phyloP scores from a whole-genome alignment of 2,797 vertebrate species.

The Anas flavirostris region DNA sequence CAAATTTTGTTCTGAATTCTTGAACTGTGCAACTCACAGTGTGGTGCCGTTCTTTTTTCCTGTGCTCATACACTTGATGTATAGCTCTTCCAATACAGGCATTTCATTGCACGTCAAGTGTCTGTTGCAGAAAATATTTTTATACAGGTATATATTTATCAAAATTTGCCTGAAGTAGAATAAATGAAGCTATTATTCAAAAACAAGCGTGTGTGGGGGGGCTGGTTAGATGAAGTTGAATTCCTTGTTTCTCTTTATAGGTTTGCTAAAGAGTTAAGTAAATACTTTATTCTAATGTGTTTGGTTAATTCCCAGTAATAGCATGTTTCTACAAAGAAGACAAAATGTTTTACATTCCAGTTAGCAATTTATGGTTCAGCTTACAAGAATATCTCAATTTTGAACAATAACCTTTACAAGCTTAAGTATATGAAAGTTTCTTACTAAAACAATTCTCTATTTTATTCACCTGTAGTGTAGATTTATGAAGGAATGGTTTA shows the following conservation, averaged over 20 bases:
- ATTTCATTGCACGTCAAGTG: not conserved
- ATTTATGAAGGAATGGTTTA: not conserved
- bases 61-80: not conserved
- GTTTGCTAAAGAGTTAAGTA: not conserved
- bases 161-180: not conserved
- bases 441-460: not conserved
- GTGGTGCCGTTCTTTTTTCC: not conserved
- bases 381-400: not conserved
- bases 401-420: not conserved
- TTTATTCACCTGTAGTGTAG: not conserved
- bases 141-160: not conserved
- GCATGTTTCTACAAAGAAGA: not conserved
- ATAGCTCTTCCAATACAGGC: not conserved
- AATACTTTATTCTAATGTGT: not conserved
- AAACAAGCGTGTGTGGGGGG: not conserved
- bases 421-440: not conserved
- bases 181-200: not conserved
- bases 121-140: not conserved
- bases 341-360: not conserved
- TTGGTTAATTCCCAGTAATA: not conserved
- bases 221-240: not conserved
- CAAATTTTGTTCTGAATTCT: not conserved
- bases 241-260: not conserved
- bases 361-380: not conserved
- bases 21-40: accelerated